Conservation (phyloP, 2,797 vertebrate genomes). For the Holocentrus rufus region DNA sequence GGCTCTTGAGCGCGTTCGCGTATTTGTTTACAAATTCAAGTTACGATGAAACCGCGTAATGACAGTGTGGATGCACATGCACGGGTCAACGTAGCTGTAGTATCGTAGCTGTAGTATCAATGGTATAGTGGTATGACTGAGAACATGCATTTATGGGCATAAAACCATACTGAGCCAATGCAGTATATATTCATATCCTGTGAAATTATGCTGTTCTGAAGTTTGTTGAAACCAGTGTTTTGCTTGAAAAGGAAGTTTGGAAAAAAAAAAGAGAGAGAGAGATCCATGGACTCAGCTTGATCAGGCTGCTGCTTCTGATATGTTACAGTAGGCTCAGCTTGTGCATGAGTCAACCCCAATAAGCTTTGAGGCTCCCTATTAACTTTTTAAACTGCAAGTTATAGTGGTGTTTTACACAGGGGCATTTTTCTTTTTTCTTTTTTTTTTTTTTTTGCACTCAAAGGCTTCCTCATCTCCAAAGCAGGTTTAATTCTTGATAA, state of each 20-base stretch:
- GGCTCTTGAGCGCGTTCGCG: slow-evolving; percentile 31
- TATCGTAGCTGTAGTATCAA: no score
- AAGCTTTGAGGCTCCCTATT: slow-evolving; percentile 53
- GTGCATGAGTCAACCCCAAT: slow-evolving; percentile 39
- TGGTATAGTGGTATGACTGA: no score
- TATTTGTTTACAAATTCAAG: slow-evolving; percentile 43
- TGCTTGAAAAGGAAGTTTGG: not conserved
- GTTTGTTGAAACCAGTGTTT: not conserved
- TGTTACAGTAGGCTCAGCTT: not conserved
- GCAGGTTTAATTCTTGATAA: slow-evolving; percentile 76
- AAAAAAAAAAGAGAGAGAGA: not conserved
- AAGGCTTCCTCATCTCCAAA: slow-evolving; percentile 61
- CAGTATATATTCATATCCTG: not conserved
- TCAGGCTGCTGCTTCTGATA: not conserved
- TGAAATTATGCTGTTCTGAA: not conserved
- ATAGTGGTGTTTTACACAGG: slow-evolving; percentile 60
- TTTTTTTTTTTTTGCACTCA: slow-evolving; percentile 37
- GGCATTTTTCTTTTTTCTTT: slow-evolving; percentile 45
- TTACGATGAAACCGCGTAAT: slow-evolving; percentile 29
- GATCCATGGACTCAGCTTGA: slow-evolving; percentile 27
- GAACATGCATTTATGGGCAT: not conserved
- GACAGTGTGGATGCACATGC: slow-evolving; percentile 7
- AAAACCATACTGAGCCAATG: not conserved
- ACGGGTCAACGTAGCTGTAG: slow-evolving; percentile 13
- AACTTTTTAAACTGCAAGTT: slow-evolving; percentile 64